These are phyloP conservation scores for Osedax fenrisi DNA, from an alignment of 2,888 invertebrate genomes.

Conservation along the genomic window DNA sequence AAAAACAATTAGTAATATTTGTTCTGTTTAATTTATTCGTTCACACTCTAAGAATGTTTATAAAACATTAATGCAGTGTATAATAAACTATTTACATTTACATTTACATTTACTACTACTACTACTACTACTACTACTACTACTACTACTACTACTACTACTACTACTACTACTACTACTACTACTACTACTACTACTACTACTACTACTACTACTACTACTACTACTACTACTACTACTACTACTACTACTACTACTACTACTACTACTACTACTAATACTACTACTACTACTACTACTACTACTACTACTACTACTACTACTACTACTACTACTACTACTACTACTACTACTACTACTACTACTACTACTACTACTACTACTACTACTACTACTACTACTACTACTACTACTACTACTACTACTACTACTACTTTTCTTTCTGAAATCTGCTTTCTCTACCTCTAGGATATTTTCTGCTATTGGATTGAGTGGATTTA, in stretches of 20 bases:
- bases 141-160: background rate
- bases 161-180: background rate
- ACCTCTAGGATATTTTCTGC: no score
- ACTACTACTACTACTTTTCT: background rate
- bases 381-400: background rate
- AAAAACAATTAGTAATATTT: no score
- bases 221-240: background rate
- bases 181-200: background rate
- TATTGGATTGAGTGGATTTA: no score
- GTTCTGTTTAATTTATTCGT: no score
- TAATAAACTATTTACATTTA: no score
- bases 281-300: background rate
- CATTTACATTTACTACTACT: background rate
- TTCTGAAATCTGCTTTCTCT: no score
- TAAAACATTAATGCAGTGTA: no score
- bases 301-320: background rate
- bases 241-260: background rate
- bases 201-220: background rate
- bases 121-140: background rate
- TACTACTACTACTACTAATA: no score
- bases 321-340: background rate
- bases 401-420: background rate
- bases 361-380: background rate
- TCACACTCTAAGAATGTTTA: no score
- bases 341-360: background rate